Evolutionary conservation across 1,140 invertebrate species (phyloP), one percentile per base, ranked within the genome.

Genomic region (Trichomalopsis sarcophagae): DNA sequence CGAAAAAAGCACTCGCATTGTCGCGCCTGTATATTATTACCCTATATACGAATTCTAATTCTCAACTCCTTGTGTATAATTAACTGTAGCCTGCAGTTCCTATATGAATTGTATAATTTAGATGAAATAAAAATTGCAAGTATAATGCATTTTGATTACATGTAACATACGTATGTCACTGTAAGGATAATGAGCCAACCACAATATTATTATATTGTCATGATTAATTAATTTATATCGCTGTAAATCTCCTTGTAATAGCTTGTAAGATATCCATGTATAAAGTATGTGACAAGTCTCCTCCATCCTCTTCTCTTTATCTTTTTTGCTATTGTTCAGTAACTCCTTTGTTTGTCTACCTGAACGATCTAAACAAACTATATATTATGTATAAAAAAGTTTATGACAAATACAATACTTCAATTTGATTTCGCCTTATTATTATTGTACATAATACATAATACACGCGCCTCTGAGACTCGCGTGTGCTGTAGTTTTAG

Each of bases 371-470:
- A 75, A 81, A 62, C 17, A 62, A 75, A 55, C 13, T 82, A 36
- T 62, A 68, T 71, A 74, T 82, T 36, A 74, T 82, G 47, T 75
- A 73, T 55, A 83, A 68, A 47, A 36, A 82, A 77, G 33, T 83
- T 68, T 83, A 69, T 69, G 62, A 69, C 62, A 71, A 68, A 83
- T 83, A 77, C 14, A 82, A 83, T 69, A 83, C 69, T 83, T 77
- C 23, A 83, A 69, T 77, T 77, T 68, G 27, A 66, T 21, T 83
- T 76, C 0, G 55, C 13, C 75, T 82, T 27, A 27, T 75, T n/a
- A n/a, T 82, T 75, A 62, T 82, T 82, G 21, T 55, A 23, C 7
- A 21, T 27, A 55, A 27, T 50, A 21, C 17, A 14, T 50, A 75
- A 21, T 44, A 44, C 40, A 44, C 40, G 11, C 40, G 40, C 40